Evolutionary conservation across 2,888 invertebrate species (phyloP), one percentile per base, ranked within the genome.

Genomic region (Pasiphila rectangulata): DNA sequence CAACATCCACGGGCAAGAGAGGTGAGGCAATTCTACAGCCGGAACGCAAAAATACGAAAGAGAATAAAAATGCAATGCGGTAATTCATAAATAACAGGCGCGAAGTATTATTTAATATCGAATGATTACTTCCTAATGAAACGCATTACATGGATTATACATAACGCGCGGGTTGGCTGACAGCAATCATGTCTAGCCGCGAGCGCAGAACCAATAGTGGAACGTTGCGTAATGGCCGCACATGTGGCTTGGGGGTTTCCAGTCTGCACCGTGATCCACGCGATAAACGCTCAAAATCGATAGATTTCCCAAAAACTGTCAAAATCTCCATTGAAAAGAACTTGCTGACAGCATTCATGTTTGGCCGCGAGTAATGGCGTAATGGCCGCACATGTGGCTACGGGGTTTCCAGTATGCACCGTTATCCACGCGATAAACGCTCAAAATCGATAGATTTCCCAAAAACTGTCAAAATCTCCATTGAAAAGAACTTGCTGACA

Each of bases 101-200:
- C n/a, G n/a, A n/a, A n/a, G n/a, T n/a, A n/a, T 5, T 12, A 5
- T 25, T 12, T 25, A 6, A 17, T 17, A 17, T 30, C 17, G 17
- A 9, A 30, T 13, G n/a, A 10, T 37, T 32, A 37, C 49, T 37
- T 45, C 41, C 43, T 34, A 48, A 38, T 17, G 37, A 42, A 50
- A 32, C 41, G 23, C 37, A 46, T 50, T 42, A 34, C 45, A 50
- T 37, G 41, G 37, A 45, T 38, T 43, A 34, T 48, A 38, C 34
- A 34, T 37, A 35, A 40, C n/a, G 25, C 32, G 25, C n/a, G 2
- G n/a, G n/a, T 1, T 9, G 12, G n/a, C 37, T 2, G 45, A 41
- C 45, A 50, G 50, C 45, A 38, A 45, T 46, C 37, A 37, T 16
- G 45, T 41, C 32, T 41, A 42, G 38, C 50, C 50, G 32, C 32